These are phyloP conservation scores for Zaprionus bogoriensis DNA, from an alignment of 2,888 invertebrate genomes.

Conservation along the genomic window DNA sequence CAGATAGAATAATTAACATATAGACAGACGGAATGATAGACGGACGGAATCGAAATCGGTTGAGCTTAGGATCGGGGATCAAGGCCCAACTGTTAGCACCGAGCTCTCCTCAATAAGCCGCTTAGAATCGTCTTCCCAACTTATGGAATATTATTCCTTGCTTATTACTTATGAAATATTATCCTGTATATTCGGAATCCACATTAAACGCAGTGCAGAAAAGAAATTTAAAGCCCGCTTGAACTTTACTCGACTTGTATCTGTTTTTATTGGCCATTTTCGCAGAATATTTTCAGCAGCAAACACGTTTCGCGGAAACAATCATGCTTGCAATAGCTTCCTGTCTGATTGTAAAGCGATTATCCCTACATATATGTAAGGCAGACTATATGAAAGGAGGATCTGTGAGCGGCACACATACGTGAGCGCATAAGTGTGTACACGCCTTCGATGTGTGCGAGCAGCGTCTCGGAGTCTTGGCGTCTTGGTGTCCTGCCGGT, in stretches of 20 bases:
- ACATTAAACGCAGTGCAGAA: too few species aligned
- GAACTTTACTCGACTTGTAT: conserved; percentile 20
- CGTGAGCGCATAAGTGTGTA: too few species aligned
- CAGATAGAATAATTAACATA: too few species aligned
- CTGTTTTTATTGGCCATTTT: conserved; percentile 21
- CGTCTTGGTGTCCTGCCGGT: conserved; percentile 12
- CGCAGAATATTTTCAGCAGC: conserved; percentile 32
- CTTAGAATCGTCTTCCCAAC: too few species aligned
- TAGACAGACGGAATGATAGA: too few species aligned
- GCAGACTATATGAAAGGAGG: conserved; percentile 8
- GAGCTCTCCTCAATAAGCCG: too few species aligned
- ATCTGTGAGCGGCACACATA: conserved; percentile 18
- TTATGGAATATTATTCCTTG: too few species aligned
- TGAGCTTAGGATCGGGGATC: too few species aligned
- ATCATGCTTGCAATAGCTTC: conserved; percentile 74
- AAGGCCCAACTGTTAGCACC: too few species aligned
- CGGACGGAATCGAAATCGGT: too few species aligned
- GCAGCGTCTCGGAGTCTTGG: conserved; percentile 6
- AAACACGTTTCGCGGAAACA: conserved; percentile 74
- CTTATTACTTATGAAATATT: too few species aligned
- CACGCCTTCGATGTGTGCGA: conserved; percentile 52
- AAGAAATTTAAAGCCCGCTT: neutral
- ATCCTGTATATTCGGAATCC: too few species aligned
- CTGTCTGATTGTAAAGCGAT: conserved; percentile 74
- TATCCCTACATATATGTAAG: conserved; percentile 36